A percentile compares a stretch with the other conserved stretches of the same genome.
phyloP scores from a whole-genome alignment of 2,888 invertebrate species.

The Chrysolina americana region DNA sequence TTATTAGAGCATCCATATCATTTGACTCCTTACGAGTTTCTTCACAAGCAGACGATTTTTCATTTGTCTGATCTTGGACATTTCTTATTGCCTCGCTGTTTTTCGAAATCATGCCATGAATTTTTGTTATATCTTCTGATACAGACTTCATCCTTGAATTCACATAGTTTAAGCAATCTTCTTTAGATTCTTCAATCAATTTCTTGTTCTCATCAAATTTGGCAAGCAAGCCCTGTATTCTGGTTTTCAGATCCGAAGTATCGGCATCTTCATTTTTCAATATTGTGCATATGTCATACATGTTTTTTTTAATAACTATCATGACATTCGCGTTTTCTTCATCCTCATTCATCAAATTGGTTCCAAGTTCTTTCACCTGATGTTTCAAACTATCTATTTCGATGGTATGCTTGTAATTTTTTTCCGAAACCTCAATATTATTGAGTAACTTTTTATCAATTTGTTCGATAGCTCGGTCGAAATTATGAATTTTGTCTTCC shows the following conservation, averaged over 20 bases:
- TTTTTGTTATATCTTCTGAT: slow-evolving; percentile 12
- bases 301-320: background rate
- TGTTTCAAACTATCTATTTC: background rate
- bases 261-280: background rate
- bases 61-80: background rate
- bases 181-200: background rate
- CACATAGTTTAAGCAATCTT: background rate
- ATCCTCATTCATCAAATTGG: background rate
- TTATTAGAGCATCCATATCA: background rate
- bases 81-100: background rate
- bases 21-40: background rate
- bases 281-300: background rate
- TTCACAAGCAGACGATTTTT: background rate
- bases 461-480: background rate
- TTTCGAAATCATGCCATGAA: slow-evolving; percentile 15
- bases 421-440: background rate
- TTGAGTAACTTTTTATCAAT: background rate
- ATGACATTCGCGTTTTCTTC: too few relatives aligned
- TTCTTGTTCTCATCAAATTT: background rate
- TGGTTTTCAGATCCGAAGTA: background rate
- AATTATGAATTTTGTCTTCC: background rate
- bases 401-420: background rate
- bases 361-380: background rate
- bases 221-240: background rate
- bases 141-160: slow-evolving; percentile 19